These are phyloP conservation scores for Sweltsa coloradensis DNA, from an alignment of 1,140 invertebrate species.

Conservation along the genomic window DNA sequence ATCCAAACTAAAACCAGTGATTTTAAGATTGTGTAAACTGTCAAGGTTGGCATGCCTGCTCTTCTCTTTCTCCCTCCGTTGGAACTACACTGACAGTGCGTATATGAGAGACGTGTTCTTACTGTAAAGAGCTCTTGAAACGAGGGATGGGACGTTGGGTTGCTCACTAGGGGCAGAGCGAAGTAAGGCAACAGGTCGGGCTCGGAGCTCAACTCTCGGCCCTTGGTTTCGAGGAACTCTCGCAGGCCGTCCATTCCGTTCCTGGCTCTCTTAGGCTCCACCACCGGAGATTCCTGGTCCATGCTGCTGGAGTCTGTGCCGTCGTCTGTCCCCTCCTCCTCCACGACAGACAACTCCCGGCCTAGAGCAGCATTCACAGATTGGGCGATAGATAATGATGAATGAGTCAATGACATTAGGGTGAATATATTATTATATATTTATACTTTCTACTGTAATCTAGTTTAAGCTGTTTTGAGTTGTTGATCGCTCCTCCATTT, in stretches of 20 bases:
- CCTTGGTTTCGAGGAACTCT: constrained; percentile 37
- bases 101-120: too few species aligned
- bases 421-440: not conserved
- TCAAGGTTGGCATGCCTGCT: too few species aligned
- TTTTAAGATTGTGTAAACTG: too few species aligned
- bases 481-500: not conserved
- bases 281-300: constrained; percentile 18
- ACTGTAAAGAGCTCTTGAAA: constrained; percentile 41
- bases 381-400: too few species aligned
- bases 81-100: too few species aligned
- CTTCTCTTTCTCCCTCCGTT: too few species aligned
- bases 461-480: not conserved
- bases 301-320: constrained; percentile 1
- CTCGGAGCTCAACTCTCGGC: constrained; percentile 36
- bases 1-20: too few species aligned
- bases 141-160: constrained; percentile 39
- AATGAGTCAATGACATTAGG: too few species aligned
- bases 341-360: too few species aligned
- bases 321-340: not conserved
- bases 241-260: constrained; percentile 35
- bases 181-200: constrained; percentile 42
- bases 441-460: not conserved
- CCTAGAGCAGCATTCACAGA: too few species aligned
- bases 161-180: constrained; percentile 41
- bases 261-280: constrained; percentile 7